Evolutionary conservation across 2,113 vertebrate species (phyloP).

Genomic region (Copsychus sechellarum): DNA sequence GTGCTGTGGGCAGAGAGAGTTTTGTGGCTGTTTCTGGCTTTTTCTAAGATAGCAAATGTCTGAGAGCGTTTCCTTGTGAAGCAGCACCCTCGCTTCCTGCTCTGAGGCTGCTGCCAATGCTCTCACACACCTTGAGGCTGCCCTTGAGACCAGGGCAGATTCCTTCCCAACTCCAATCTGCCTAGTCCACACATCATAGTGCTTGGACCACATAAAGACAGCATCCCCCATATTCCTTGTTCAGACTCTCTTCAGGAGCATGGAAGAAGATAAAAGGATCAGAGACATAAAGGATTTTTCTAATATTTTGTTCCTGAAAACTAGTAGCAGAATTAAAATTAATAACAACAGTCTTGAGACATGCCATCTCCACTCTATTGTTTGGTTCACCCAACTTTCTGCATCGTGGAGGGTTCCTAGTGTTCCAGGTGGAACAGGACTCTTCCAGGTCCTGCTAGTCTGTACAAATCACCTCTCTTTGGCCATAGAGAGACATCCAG

Average conservation of each 20-base stretch:
- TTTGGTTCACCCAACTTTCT: neutral
- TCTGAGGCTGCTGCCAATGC: neutral
- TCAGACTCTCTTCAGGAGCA: neutral
- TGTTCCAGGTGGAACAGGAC: neutral
- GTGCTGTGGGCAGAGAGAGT: neutral
- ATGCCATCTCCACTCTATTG: neutral
- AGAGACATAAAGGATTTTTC: neutral
- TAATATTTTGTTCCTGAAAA: neutral
- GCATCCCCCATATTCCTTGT: neutral
- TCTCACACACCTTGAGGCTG: neutral
- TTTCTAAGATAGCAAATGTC: neutral
- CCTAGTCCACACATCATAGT: neutral
- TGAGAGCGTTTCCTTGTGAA: neutral
- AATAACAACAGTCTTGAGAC: neutral
- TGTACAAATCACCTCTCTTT: neutral
- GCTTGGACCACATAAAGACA: neutral
- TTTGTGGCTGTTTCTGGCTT: neutral
- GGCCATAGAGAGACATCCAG: neutral
- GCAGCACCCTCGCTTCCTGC: accelerated
- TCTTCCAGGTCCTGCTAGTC: neutral
- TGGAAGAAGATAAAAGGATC: neutral
- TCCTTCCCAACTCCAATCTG: neutral
- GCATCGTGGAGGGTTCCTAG: neutral
- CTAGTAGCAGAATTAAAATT: neutral
- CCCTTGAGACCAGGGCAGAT: accelerated